A percentile compares a stretch with the other conserved stretches of the same genome.
These are phyloP conservation scores for Melolontha melolontha DNA, from an alignment of 2,888 invertebrate genomes.

Conservation along the genomic window DNA sequence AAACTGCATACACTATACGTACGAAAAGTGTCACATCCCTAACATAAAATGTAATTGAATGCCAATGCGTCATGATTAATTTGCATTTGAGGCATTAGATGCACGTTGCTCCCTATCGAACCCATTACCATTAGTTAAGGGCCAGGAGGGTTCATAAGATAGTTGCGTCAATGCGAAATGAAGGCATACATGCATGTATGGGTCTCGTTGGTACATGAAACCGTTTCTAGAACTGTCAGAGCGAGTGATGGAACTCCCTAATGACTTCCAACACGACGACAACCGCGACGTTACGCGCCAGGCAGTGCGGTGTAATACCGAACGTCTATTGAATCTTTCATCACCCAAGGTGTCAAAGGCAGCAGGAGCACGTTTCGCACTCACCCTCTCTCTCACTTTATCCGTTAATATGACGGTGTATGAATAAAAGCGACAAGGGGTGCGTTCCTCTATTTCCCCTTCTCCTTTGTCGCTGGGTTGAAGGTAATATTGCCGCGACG, in stretches of 20 bases:
- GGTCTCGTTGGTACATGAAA: slow-evolving; percentile 10
- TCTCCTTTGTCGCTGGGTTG: neutral
- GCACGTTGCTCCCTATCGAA: slow-evolving; percentile 22
- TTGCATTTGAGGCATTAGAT: no score
- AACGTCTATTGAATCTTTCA: slow-evolving; percentile 51
- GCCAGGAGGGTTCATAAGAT: slow-evolving; percentile 41
- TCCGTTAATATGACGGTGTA: slow-evolving; percentile 50
- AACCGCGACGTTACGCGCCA: slow-evolving; percentile 14
- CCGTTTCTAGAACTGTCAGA: slow-evolving; percentile 29
- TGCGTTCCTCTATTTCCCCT: neutral
- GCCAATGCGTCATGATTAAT: no score
- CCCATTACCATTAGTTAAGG: slow-evolving; percentile 11
- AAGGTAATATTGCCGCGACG: slow-evolving; percentile 39
- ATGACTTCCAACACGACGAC: slow-evolving; percentile 41
- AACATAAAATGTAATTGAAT: no score
- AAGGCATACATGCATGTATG: slow-evolving; percentile 3
- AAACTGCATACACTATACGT: no score
- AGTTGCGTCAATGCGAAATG: slow-evolving; percentile 40
- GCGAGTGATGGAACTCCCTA: slow-evolving; percentile 46
- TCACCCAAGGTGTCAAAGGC: slow-evolving; percentile 53
- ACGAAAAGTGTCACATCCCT: no score
- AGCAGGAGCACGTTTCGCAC: slow-evolving; percentile 40
- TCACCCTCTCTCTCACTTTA: slow-evolving; percentile 41
- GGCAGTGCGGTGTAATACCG: slow-evolving; percentile 13
- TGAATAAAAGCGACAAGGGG: slow-evolving; percentile 46